These are phyloP conservation scores for Melinaea marsaeus DNA, from an alignment of 2,888 invertebrate genomes.

Conservation along the genomic window DNA sequence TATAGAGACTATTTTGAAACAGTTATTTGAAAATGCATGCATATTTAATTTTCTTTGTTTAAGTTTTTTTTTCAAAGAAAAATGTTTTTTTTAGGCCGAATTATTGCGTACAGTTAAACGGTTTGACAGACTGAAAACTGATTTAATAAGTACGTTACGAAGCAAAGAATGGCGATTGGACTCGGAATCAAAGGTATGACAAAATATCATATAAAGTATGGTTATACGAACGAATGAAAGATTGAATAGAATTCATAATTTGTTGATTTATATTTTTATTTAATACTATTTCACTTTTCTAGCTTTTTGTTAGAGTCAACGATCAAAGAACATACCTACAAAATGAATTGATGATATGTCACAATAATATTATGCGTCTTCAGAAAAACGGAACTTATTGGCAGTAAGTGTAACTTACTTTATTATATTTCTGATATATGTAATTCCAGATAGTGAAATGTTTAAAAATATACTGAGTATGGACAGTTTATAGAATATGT, in stretches of 20 bases:
- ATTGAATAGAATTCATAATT: not conserved
- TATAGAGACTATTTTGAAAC: no score
- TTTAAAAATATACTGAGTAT: no score
- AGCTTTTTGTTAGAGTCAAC: slow-evolving; percentile 69
- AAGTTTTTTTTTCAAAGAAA: not conserved
- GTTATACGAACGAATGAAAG: no score
- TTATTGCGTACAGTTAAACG: slow-evolving; percentile 69
- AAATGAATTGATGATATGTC: slow-evolving; percentile 71
- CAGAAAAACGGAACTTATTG: slow-evolving; percentile 66
- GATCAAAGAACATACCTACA: slow-evolving; percentile 72
- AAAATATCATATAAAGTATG: not conserved
- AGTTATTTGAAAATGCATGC: no score
- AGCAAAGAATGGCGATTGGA: slow-evolving; percentile 75
- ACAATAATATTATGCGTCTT: slow-evolving; percentile 67
- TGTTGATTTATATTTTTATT: slow-evolving; percentile 5
- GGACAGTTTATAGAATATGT: not conserved
- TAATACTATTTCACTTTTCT: slow-evolving; percentile 30
- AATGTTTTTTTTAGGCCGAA: slow-evolving; percentile 54
- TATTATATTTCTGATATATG: no score
- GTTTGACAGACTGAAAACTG: slow-evolving; percentile 72
- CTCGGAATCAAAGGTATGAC: slow-evolving; percentile 69
- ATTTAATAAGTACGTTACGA: slow-evolving; percentile 68
- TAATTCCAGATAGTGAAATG: no score
- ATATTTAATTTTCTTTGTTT: not conserved
- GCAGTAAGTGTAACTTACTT: slow-evolving; percentile 56